These are phyloP conservation scores for Enteromius unitaeniatus DNA, from an alignment of 2,797 vertebrate species.

Conservation along the genomic window DNA sequence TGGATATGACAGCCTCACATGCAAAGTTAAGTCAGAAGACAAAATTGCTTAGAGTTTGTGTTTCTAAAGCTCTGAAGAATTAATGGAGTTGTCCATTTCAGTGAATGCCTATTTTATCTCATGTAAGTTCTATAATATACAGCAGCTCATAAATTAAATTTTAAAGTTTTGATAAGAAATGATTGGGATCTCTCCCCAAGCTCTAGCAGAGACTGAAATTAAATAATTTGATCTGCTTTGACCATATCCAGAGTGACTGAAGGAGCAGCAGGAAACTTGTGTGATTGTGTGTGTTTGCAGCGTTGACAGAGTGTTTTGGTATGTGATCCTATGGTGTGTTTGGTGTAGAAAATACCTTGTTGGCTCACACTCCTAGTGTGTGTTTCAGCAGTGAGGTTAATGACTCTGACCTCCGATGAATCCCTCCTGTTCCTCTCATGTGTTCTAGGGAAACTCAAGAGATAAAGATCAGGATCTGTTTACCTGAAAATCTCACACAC, in stretches of 20 bases:
- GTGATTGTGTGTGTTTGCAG: constrained; percentile 62
- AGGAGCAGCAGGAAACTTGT: neutral
- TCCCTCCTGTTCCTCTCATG: constrained; percentile 3
- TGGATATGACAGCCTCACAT: neutral
- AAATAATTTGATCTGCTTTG: neutral
- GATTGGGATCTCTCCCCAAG: neutral
- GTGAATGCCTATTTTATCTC: too few relatives aligned
- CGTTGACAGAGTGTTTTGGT: constrained; percentile 70
- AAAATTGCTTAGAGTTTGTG: neutral
- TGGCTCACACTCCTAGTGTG: constrained; percentile 61
- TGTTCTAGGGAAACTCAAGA: neutral
- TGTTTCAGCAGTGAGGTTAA: constrained; percentile 76
- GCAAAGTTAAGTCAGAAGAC: neutral
- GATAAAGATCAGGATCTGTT: constrained; percentile 17
- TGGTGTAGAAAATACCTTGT: constrained; percentile 64
- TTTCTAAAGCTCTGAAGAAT: neutral
- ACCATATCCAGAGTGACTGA: neutral
- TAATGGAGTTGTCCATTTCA: neutral
- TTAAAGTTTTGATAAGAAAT: neutral
- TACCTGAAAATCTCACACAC: neutral
- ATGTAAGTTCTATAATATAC: neutral
- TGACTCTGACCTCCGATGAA: constrained; percentile 72
- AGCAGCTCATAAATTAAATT: neutral
- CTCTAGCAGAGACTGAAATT: neutral
- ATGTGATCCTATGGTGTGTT: constrained; percentile 65